A percentile compares a stretch with the other conserved stretches of the same genome.
Evolutionary conservation across 1,140 invertebrate species (phyloP).

Genomic region (Drosophila subobscura): DNA sequence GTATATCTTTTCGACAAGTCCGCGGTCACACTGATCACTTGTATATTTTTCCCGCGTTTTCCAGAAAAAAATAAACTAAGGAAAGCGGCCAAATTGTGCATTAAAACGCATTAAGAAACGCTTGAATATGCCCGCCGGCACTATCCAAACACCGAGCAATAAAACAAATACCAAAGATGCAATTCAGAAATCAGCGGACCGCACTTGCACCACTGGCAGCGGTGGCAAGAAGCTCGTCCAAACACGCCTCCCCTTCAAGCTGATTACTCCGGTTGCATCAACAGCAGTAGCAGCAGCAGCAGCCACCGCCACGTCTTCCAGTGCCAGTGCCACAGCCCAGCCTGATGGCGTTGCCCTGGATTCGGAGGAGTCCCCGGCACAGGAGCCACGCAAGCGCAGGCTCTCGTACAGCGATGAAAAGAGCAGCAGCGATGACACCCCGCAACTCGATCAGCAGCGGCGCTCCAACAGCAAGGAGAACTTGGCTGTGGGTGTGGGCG

Average conservation of each 20-base stretch:
- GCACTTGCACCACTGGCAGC: conserved; percentile 50
- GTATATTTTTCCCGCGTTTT: conserved; percentile 43
- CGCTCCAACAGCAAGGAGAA: conserved; percentile 70
- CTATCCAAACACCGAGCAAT: conserved; percentile 58
- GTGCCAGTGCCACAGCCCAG: neutral
- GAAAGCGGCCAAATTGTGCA: neutral
- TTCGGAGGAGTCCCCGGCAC: neutral
- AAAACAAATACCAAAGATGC: conserved; percentile 39
- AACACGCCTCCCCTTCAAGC: conserved; percentile 81
- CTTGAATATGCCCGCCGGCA: conserved; percentile 56
- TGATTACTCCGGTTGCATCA: conserved; percentile 53
- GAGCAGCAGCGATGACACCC: conserved; percentile 49
- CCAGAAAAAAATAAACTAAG: conserved; percentile 15
- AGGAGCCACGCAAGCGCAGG: conserved; percentile 69
- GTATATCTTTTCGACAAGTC: conserved; percentile 21
- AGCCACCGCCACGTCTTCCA: neutral
- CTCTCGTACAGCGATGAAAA: conserved; percentile 57
- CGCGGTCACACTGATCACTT: conserved; percentile 15
- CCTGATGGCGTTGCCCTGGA: conserved; percentile 14
- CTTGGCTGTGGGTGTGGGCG: conserved; percentile 16
- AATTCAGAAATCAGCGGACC: conserved; percentile 43
- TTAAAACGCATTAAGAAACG: conserved; percentile 1
- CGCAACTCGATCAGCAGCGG: conserved; percentile 16
- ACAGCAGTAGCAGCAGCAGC: neutral
- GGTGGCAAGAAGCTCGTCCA: conserved; percentile 82